These are phyloP conservation scores for Resseliella maxima DNA, from an alignment of 2,888 invertebrate species.

Conservation along the genomic window DNA sequence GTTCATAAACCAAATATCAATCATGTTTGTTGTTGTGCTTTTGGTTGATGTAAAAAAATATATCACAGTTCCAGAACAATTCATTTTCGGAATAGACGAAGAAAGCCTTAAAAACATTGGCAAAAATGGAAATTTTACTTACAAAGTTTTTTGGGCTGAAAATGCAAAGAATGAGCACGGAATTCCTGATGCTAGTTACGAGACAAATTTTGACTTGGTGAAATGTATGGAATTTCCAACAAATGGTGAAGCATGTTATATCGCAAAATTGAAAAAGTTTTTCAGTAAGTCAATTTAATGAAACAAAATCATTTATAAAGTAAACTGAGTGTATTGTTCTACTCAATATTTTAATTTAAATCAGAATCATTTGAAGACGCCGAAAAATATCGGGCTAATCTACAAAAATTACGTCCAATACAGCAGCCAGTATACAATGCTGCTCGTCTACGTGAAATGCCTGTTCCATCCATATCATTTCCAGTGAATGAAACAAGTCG, in stretches of 20 bases:
- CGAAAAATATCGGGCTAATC: not conserved
- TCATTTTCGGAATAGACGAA: not conserved
- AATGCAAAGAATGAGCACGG: not conserved
- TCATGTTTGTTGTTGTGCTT: not conserved
- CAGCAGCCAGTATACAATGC: not conserved
- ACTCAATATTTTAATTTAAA: not conserved
- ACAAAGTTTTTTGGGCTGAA: not conserved
- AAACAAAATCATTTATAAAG: not conserved
- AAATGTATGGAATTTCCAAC: not conserved
- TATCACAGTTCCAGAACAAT: not conserved
- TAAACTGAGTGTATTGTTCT: not conserved
- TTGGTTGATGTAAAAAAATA: not conserved
- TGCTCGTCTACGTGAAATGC: not conserved
- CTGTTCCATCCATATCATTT: not conserved
- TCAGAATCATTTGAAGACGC: not conserved
- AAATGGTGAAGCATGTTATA: not conserved
- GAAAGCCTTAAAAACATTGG: not conserved
- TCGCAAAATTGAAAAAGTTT: not conserved
- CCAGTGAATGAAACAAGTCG: not conserved
- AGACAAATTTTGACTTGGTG: not conserved
- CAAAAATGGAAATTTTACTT: not conserved
- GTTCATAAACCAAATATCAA: not conserved
- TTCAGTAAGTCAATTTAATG: not conserved
- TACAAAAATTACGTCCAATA: not conserved
- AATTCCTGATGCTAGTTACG: not conserved